A percentile compares a stretch with the other conserved stretches of the same genome.
These are phyloP conservation scores for Melanitta fusca DNA, from an alignment of 2,797 vertebrate species.

Conservation along the genomic window DNA sequence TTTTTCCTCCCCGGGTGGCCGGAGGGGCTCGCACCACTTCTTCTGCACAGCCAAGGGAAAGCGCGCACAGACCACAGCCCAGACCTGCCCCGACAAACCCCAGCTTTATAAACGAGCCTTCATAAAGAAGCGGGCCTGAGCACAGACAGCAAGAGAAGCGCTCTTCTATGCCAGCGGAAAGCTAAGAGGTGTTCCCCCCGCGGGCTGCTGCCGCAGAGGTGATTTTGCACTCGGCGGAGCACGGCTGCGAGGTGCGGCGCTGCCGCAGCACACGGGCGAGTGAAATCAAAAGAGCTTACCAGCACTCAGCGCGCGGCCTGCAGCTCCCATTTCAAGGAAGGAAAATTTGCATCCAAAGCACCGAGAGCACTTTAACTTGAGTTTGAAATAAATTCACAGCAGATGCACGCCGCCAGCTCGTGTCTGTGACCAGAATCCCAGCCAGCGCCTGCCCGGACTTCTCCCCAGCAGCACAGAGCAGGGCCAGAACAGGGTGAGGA, in stretches of 20 bases:
- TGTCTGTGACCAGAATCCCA: constrained; percentile 53
- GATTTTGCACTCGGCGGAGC: not conserved
- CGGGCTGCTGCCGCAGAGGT: not conserved
- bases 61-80: fast-evolving
- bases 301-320: not conserved
- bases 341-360: constrained; percentile 39
- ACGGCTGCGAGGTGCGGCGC: not conserved
- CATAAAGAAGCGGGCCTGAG: not conserved
- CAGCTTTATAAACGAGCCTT: fast-evolving
- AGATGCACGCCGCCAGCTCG: constrained; percentile 36
- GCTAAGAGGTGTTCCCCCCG: not conserved
- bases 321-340: not conserved
- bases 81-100: fast-evolving
- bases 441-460: not conserved
- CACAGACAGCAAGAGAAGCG: fast-evolving
- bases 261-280: not conserved
- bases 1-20: not conserved
- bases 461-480: not conserved
- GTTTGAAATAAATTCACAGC: constrained; percentile 23
- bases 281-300: not conserved
- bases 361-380: not conserved
- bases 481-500: not conserved
- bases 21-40: not conserved
- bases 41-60: fast-evolving
- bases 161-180: not conserved